Evolutionary conservation across 2,113 vertebrate species (phyloP).

Genomic region (Himantopus leucocephalus): DNA sequence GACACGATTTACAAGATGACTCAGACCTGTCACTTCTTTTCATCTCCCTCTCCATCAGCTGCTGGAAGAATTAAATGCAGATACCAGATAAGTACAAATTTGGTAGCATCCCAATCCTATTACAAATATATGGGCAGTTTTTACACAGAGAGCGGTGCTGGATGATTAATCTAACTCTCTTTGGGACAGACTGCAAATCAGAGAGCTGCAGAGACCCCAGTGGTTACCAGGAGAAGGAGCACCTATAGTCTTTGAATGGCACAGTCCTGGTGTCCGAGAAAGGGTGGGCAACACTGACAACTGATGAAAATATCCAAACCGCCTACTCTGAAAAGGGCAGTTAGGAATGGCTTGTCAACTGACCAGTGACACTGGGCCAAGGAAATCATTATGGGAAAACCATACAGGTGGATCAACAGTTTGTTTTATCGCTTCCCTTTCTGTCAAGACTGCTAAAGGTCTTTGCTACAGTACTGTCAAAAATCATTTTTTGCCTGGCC

Average conservation of each 20-base stretch:
- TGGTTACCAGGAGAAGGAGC: background rate
- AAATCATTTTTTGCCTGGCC: conserved; percentile 23
- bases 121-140: background rate
- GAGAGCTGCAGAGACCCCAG: background rate
- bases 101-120: background rate
- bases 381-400: background rate
- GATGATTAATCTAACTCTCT: background rate
- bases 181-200: background rate
- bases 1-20: background rate
- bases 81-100: background rate
- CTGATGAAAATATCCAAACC: background rate
- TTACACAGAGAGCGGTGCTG: background rate
- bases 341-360: background rate
- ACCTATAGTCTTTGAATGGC: background rate
- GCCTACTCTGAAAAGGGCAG: background rate
- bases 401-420: background rate
- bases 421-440: background rate
- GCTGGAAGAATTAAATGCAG: background rate
- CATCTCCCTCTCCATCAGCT: background rate
- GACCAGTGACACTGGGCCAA: background rate
- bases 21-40: background rate
- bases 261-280: background rate
- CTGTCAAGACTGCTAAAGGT: background rate
- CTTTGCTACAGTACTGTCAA: background rate
- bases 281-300: background rate